Base-by-base conservation (phyloP, 1,140 invertebrate genomes). In the Coboldia fuscipes region DNA sequence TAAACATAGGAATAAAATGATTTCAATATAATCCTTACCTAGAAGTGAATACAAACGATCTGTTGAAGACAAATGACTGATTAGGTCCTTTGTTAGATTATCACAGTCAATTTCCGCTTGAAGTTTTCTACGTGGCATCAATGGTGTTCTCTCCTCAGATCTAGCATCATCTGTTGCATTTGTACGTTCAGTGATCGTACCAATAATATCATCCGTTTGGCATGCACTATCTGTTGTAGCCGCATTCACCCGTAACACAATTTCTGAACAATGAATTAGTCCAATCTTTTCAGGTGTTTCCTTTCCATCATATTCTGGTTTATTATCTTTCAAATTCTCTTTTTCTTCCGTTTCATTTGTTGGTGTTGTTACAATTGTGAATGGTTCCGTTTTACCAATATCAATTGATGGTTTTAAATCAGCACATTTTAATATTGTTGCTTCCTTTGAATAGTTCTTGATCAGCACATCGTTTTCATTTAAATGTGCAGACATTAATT, bases 71-170 rank as follows among this genome's bases (percentile, higher is more conserved):
- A 83, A 57, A 37, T 76, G 69, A 50, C 66, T 70, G 19, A 71
- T 71, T 29, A 84, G 61, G 46, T 82, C 75, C 39, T 70, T 51
- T 15, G 74, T 75, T 34, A 81, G 59, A 42, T 70, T 61, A 43
- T 85, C 80, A 57, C 76, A 83, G 40, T 83, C 80, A 36, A 82
- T 64, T 54, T 84, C 81, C 46, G 83, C 80, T 32, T 72, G 65
- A 12, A 73, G 57, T 33, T 75, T 75, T 56, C 58, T 57, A 33
- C 56, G 54, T 8, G 58, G 54, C 23, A 58, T 54, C 3, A 48
- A 51, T 7, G 56, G 40, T 3, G 54, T 54, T 3, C 45, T 48
- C 9, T 45, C 4, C n/a, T 5, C 18, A 3, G 24, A 4, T 19
- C 21, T 19, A 19, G 4, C 14, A 19, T 14, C 12, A 21, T 32